Base-by-base conservation (phyloP, 2,113 vertebrate genomes). In the Takifugu bimaculatus region DNA sequence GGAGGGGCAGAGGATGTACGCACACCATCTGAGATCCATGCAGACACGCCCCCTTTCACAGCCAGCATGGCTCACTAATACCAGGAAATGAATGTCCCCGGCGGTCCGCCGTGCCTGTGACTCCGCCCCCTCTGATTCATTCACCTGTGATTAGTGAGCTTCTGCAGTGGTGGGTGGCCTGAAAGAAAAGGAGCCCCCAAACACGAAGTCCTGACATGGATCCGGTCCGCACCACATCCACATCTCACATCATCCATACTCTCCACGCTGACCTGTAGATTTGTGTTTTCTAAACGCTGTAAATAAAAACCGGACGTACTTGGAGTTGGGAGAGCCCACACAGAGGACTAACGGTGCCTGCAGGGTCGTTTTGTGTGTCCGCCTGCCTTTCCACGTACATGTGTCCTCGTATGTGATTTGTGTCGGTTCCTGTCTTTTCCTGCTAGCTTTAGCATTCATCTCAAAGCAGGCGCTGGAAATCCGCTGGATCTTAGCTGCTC, bases 231-330 rank as follows among this genome's bases (percentile, higher is more conserved):
- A 68, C 74, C 66, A 60, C 87, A 76, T 70, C 70, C 82, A 85
- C 68, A 82, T 88, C 72, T 64, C 73, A 81, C 65, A 54, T 71
- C 83, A 84, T 85, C 76, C 85, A 87, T 78, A 67, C 54, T 80
- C 2, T 39, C 35, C 35, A 39, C 35, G 35, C 35, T 39, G 35
- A 14, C 47, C 11, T 54, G 13, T 47, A 20, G 20, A 20, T 20
- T 20, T 20, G 20, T 20, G 20, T 57, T 4, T 42, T 7, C 25
- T 27, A 28, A 50, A 72, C 25, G 64, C n/a, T 39, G 2, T 11
- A 10, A 6, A 39, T 39, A 39, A 11, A 39, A 39, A 5, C 35
- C 35, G 0, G 35, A 39, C 7, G 7, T 6, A 39, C 9, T 39
- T 10, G 35, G 11, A 10, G 35, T 20, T 20, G 11, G 35, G 11